phyloP scores from a whole-genome alignment of 2,888 invertebrate genomes.

The Catocala sponsa region DNA sequence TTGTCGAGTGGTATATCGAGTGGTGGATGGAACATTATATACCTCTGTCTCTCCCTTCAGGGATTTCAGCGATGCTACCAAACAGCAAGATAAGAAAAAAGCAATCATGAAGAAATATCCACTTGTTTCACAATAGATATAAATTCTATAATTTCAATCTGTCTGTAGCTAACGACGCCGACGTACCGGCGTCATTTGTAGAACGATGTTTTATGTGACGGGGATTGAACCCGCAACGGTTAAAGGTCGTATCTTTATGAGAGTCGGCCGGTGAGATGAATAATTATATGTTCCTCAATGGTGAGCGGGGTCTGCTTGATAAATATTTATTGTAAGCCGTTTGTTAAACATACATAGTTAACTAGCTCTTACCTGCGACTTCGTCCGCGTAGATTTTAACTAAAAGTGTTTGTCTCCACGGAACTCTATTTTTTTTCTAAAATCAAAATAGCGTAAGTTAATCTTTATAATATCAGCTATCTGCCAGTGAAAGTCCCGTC shows the following conservation, averaged over 20 bases:
- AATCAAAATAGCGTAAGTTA: too few species aligned
- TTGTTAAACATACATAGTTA: slow-evolving; percentile 30
- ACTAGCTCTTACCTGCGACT: too few species aligned
- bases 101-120: background rate
- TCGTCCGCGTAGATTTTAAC: too few species aligned
- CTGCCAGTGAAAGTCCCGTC: too few species aligned
- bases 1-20: too few species aligned
- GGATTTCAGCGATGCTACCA: too few species aligned
- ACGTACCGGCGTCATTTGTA: slow-evolving; percentile 40
- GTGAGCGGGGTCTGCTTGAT: slow-evolving; percentile 23
- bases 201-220: slow-evolving; percentile 52
- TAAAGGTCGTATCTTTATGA: slow-evolving; percentile 63
- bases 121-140: slow-evolving; percentile 4
- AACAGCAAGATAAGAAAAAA: too few species aligned
- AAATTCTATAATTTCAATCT: slow-evolving; percentile 2
- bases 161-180: slow-evolving; percentile 17
- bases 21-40: too few species aligned
- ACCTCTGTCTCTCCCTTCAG: too few species aligned
- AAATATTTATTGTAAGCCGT: slow-evolving; percentile 42
- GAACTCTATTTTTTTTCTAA: too few species aligned
- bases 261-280: slow-evolving; percentile 52
- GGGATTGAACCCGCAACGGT: slow-evolving; percentile 54
- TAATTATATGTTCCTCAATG: slow-evolving; percentile 33
- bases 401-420: too few species aligned
- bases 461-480: too few species aligned